Conservation (phyloP, 2,113 vertebrate genomes). For the Callopanchax toddi region DNA sequence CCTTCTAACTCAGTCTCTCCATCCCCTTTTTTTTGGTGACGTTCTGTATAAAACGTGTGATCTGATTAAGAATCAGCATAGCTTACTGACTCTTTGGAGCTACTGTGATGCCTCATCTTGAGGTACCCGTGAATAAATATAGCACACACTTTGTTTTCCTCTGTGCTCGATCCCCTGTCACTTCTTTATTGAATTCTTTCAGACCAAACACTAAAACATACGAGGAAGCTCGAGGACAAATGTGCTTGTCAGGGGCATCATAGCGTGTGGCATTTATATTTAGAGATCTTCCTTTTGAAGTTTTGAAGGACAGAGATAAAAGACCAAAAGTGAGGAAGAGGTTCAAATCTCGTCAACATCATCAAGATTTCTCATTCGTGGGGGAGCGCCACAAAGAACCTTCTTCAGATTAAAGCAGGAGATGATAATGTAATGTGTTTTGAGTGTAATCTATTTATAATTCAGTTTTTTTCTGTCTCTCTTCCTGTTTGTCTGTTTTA, state of each 20-base stretch:
- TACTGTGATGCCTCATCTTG: constrained; percentile 21
- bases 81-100: constrained; percentile 4
- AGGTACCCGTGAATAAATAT: constrained; percentile 45
- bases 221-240: constrained; percentile 46
- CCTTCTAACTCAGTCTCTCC: too few species aligned
- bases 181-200: constrained; percentile 44
- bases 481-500: constrained; percentile 49
- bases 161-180: constrained; percentile 30
- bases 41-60: too few species aligned
- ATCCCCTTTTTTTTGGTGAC: not conserved
- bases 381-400: constrained; percentile 36
- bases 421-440: constrained; percentile 16
- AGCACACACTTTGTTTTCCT: constrained; percentile 37
- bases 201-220: constrained; percentile 27
- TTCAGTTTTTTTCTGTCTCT: constrained; percentile 38
- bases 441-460: constrained; percentile 57
- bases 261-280: constrained; percentile 64
- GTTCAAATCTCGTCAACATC: constrained; percentile 37
- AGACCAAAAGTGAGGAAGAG: constrained; percentile 27
- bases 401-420: constrained; percentile 43
- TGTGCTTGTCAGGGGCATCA: constrained; percentile 53
- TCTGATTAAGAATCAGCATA: not conserved
- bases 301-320: constrained; percentile 62
- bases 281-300: constrained; percentile 53
- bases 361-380: constrained; percentile 37